phyloP scores from a whole-genome alignment of 2,113 vertebrate genomes.

The Balaeniceps rex region DNA sequence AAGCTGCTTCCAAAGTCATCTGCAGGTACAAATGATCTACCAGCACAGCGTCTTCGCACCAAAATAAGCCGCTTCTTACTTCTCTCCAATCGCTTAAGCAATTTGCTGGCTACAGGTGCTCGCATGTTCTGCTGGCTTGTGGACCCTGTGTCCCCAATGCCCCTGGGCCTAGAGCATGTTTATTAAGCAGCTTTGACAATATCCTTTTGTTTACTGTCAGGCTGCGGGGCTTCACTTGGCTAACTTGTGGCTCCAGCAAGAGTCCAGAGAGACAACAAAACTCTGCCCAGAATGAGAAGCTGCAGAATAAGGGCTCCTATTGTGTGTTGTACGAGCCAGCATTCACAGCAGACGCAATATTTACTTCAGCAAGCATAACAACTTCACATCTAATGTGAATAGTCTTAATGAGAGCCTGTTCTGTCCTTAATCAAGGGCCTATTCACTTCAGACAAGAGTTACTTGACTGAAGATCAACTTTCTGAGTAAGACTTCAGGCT shows the following conservation, averaged over 20 bases:
- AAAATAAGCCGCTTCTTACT: neutral
- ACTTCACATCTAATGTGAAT: neutral
- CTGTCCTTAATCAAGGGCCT: neutral
- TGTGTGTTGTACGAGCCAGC: neutral
- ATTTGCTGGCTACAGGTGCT: neutral
- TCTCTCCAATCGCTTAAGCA: neutral
- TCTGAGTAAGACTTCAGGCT: neutral
- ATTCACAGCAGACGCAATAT: neutral
- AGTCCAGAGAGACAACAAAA: neutral
- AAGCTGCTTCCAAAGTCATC: neutral
- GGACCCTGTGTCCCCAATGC: neutral
- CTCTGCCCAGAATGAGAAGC: neutral
- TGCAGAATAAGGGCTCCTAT: neutral
- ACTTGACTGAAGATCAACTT: neutral
- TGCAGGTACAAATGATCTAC: neutral
- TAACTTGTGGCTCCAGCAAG: neutral
- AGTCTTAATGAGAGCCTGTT: neutral
- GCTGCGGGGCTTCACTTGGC: neutral
- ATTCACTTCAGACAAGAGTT: neutral
- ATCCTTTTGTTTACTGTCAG: neutral
- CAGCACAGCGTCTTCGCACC: neutral
- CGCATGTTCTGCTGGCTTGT: accelerated
- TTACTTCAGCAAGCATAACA: neutral
- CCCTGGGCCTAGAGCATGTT: accelerated
- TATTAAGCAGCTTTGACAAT: neutral